Conservation (phyloP, 30 jellyfish, hydroid and myxozoan species). For the Phacellophora camtschatica region DNA sequence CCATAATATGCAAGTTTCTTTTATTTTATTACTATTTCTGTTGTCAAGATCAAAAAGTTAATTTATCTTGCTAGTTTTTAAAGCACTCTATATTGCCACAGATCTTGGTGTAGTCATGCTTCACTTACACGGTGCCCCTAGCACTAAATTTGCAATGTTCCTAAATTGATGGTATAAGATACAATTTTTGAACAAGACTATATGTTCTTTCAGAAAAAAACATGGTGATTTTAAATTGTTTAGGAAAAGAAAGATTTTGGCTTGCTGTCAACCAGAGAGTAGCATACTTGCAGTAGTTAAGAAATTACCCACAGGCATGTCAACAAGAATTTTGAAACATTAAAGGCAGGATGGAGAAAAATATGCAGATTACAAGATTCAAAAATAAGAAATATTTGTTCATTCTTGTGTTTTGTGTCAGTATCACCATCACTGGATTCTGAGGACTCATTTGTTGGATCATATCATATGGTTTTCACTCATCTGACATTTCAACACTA, state of each 20-base stretch:
- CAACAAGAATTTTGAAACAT: background rate
- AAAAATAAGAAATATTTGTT: background rate
- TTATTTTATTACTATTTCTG: too few species aligned
- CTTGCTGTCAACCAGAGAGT: background rate
- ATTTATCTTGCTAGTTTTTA: too few species aligned
- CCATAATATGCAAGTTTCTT: too few species aligned
- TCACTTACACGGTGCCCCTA: too few species aligned
- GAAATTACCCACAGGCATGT: constrained; percentile 8
- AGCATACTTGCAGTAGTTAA: background rate
- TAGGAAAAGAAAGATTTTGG: background rate
- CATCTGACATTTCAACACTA: background rate
- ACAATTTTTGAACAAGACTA: background rate
- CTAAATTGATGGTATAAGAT: constrained; percentile 2
- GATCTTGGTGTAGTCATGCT: too few species aligned
- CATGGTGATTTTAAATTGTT: background rate
- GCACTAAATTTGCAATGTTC: too few species aligned
- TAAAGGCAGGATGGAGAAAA: background rate
- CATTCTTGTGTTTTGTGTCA: background rate
- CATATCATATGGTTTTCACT: background rate
- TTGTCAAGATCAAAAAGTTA: too few species aligned
- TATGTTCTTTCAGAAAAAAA: constrained; percentile 7
- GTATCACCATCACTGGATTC: background rate
- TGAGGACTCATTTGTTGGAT: background rate
- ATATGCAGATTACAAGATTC: background rate
- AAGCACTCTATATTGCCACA: too few species aligned